Evolutionary conservation across 2,113 vertebrate species (phyloP).

Genomic region (Chloebia gouldiae): DNA sequence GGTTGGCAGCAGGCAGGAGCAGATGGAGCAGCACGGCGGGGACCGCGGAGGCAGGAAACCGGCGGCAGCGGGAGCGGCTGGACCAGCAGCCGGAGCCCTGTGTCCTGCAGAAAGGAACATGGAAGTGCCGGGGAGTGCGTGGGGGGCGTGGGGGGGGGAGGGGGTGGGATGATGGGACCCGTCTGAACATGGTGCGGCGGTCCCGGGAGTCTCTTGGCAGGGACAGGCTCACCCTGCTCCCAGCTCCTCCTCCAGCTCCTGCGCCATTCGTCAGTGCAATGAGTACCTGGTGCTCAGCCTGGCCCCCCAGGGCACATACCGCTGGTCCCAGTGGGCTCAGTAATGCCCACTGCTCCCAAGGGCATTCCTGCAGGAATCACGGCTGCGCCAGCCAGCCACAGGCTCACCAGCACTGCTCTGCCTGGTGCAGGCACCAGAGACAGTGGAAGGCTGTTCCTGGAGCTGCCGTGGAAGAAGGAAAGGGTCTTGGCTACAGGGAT

Average conservation of each 20-base stretch:
- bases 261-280: background rate
- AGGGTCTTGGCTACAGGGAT: background rate
- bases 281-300: background rate
- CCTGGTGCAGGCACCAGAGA: background rate
- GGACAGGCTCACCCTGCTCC: too few species aligned
- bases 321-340: background rate
- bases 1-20: background rate
- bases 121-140: background rate
- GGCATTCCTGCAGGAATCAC: background rate
- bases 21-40: background rate
- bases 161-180: rapidly evolving
- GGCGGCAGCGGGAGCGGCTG: background rate
- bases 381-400: rapidly evolving
- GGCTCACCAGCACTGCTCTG: background rate
- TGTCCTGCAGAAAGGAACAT: background rate
- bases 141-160: too few species aligned
- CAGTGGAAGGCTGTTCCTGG: rapidly evolving
- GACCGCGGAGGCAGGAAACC: background rate
- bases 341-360: background rate
- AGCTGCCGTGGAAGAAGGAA: background rate
- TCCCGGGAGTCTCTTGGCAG: rapidly evolving
- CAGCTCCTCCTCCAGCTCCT: background rate
- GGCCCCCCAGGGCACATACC: rapidly evolving
- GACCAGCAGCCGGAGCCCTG: background rate
- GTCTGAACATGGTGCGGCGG: rapidly evolving